A percentile compares a stretch with the other conserved stretches of the same genome.
Evolutionary conservation across 2,888 invertebrate genomes (phyloP).

Genomic region (Neoaliturus tenellus): DNA sequence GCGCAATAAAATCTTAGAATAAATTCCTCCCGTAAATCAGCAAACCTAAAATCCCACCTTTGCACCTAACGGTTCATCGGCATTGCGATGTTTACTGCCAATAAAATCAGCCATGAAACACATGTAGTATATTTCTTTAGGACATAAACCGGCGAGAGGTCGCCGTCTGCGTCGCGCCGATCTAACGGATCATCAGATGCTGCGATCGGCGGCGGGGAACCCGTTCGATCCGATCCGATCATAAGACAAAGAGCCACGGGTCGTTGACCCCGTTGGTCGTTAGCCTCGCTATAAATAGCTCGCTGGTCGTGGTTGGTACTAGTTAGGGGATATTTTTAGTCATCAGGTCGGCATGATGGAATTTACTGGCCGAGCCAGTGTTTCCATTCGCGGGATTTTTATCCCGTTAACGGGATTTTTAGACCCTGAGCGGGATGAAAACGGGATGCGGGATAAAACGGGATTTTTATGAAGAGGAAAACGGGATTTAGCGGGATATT

Average conservation of each 20-base stretch:
- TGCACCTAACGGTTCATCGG: background rate
- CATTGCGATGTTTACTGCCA: slow-evolving; percentile 18
- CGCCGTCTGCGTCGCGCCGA: background rate
- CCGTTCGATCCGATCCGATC: slow-evolving; percentile 18
- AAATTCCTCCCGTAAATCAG: background rate
- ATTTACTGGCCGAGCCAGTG: slow-evolving; percentile 21
- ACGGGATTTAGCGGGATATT: no score
- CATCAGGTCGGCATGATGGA: slow-evolving; percentile 25
- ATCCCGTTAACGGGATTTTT: no score
- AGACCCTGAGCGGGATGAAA: no score
- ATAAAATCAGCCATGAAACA: slow-evolving; percentile 1
- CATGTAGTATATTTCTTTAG: background rate
- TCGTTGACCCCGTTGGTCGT: slow-evolving; percentile 15
- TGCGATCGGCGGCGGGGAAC: slow-evolving; percentile 30
- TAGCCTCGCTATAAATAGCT: slow-evolving; percentile 41
- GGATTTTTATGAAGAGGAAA: no score
- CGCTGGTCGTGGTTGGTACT: background rate
- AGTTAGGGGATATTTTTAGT: slow-evolving; percentile 49
- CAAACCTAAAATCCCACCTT: background rate
- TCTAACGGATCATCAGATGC: background rate
- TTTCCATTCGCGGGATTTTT: no score
- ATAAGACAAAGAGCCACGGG: slow-evolving; percentile 38
- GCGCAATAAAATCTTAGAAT: background rate
- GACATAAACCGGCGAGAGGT: background rate
- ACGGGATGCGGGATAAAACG: no score